phyloP scores from a whole-genome alignment of 2,797 vertebrate genomes.

The Sternarchorhynchus goeldii region DNA sequence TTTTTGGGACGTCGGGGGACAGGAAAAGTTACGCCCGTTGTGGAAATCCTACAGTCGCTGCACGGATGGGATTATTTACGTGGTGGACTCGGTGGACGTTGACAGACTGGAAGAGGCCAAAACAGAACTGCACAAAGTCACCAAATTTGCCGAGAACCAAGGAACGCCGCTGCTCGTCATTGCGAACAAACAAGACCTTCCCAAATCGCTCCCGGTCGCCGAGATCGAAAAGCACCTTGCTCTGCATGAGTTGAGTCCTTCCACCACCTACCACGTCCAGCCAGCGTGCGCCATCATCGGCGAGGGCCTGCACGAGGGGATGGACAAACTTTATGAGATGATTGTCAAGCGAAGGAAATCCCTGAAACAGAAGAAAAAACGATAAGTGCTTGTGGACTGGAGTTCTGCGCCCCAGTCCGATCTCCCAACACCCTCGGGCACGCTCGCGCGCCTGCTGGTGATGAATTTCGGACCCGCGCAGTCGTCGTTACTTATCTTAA shows the following conservation, averaged over 20 bases:
- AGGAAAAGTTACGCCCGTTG: conserved; percentile 86
- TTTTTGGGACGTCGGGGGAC: conserved; percentile 88
- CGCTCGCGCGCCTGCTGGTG: no score
- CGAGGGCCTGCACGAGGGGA: conserved; percentile 86
- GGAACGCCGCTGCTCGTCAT: conserved; percentile 86
- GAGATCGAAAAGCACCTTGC: conserved; percentile 87
- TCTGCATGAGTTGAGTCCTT: conserved; percentile 81
- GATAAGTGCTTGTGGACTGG: conserved; percentile 62
- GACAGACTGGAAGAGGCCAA: conserved; percentile 86
- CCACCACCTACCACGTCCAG: conserved; percentile 85
- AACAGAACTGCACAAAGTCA: conserved; percentile 87
- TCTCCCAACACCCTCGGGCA: no score
- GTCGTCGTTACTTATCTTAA: no score
- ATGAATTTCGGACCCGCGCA: no score
- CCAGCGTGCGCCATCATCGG: conserved; percentile 89
- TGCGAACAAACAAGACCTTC: conserved; percentile 89
- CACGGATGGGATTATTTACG: conserved; percentile 87
- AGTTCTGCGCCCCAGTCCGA: no score
- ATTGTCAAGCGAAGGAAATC: conserved; percentile 86
- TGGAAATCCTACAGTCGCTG: conserved; percentile 90
- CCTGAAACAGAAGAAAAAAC: conserved; percentile 86
- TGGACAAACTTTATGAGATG: conserved; percentile 91
- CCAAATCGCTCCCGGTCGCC: conserved; percentile 80
- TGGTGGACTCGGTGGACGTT: conserved; percentile 88
- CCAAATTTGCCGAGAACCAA: conserved; percentile 86